Evolutionary conservation across 2,113 vertebrate genomes (phyloP), one percentile per base, ranked within the genome.

Genomic region (Talpa occidentalis): DNA sequence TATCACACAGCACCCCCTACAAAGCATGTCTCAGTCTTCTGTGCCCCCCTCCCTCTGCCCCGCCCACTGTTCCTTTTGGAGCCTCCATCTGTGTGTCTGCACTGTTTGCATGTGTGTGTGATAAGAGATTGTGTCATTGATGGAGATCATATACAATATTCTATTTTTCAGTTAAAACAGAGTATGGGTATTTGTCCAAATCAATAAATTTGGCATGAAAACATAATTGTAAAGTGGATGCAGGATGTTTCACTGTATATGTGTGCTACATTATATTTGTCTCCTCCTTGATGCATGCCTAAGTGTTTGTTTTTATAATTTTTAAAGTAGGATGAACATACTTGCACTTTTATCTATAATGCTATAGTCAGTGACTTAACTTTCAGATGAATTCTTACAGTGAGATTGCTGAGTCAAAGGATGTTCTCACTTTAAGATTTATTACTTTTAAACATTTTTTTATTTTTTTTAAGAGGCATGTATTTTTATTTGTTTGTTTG

Each of bases 191-290:
- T 67, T 81, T 85, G 26, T 4, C 28, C 67, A 81, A 76, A 15
- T 70, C 40, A 78, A 73, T 70, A 85, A 42, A 59, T 70, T 82
- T 83, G 83, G 81, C 64, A 49, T 73, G 64, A 83, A 95, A 91
- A 79, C 26, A 52, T 26, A 15, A 49, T 70, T 81, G 93, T 10
- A 37, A 70, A 54, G 70, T 44, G 21, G 37, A n/a, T 56, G 1
- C 47, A 60, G 35, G 3, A 21, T 22, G 8, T 77, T 44, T 72
- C 24, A 56, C 70, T 9, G 14, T 80, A 9, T n/a, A 7, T 60
- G 5, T 82, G 6, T 88, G 30, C 6, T 17, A 2, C 49, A 52
- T 52, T 15, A 5, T 52, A 49, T 82, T 76, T 56, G 78, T 82
- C 86, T 17, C 88, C 26, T n/a, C 35, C 21, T 67, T 59, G 24